phyloP scores from a whole-genome alignment of 2,113 vertebrate genomes.

The Calyptommatus sinebrachiatus region DNA sequence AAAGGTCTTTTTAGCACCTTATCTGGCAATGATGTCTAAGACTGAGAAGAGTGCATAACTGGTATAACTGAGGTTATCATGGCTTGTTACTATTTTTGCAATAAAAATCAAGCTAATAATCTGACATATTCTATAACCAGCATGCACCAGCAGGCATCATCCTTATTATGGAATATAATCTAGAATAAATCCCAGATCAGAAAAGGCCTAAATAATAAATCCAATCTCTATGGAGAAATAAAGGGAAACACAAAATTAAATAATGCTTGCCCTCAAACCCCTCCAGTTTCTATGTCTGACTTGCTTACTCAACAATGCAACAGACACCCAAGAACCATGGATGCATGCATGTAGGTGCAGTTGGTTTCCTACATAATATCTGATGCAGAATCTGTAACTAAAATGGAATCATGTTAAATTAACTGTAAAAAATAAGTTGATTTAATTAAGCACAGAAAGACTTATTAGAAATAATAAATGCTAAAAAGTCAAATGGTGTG shows the following conservation, averaged over 20 bases:
- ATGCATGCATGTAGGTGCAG: slow-evolving; percentile 47
- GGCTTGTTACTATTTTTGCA: slow-evolving; percentile 29
- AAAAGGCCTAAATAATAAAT: no score
- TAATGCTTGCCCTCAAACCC: neutral
- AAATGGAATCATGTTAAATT: slow-evolving; percentile 81
- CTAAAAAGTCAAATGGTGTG: slow-evolving; percentile 84
- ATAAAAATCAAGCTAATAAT: slow-evolving; percentile 16
- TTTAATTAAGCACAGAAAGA: slow-evolving; percentile 83
- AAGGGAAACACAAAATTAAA: neutral
- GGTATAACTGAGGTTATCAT: slow-evolving; percentile 19
- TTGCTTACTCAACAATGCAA: slow-evolving; percentile 42
- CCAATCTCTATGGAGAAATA: slow-evolving; percentile 24
- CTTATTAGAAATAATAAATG: slow-evolving; percentile 84
- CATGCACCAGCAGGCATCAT: no score
- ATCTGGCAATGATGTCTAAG: no score
- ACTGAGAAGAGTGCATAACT: no score
- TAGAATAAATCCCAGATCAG: no score
- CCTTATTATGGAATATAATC: no score
- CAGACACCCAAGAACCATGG: slow-evolving; percentile 55
- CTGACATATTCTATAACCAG: no score
- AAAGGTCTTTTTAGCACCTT: no score
- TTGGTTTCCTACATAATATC: slow-evolving; percentile 68
- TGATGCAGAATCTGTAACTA: slow-evolving; percentile 70
- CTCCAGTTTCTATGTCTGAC: neutral
- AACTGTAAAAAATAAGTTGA: slow-evolving; percentile 82